Base-by-base conservation (phyloP, 2,888 invertebrate genomes). In the Emmelina monodactyla region DNA sequence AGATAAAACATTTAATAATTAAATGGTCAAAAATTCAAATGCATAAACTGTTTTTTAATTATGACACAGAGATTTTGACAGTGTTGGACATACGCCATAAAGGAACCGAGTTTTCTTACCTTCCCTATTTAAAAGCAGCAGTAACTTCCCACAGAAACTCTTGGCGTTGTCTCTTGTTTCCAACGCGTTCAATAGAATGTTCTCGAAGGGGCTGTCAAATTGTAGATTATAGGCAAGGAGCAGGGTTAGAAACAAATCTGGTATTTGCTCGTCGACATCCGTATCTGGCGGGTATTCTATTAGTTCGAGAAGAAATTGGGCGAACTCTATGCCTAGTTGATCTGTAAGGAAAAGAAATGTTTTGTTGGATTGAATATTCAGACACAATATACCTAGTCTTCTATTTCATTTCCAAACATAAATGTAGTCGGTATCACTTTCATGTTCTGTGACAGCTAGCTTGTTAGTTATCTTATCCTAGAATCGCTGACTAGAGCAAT, bases 151-250 rank as follows among this genome's bases (percentile, higher is more conserved):
- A 2, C 94, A 94, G 55, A 97, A 92, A 1, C 85, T 87, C 70
- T 95, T 95, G 1, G 94, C 92, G 32, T 86, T 84, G 28, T 86
- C 82, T 41, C 85, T 68, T 34, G 84, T 83, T 47, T 87, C 86
- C 49, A 92, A 69, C 1, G 89, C 87, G 45, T 85, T 85, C 11
- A 92, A 66, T 9, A 91, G 82, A 2, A 90, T 76, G 58, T 91
- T 92, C 35, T 90, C 89, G 5, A 76, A 67, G 7, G 79, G 70
- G 37, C 79, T 80, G 16, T 82, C 73, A 58, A 94, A 95, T 69
- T 97, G 96, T 28, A 96, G 82, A 73, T 97, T 97, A 62, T 91
- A 94, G 0, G 95, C 89, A 22, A 97, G 81, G 29, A 96, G 80
- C 29, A 96, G 73, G 38, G 91, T 90, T 35, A 96, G 82, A 57